Evolutionary conservation across 2,797 vertebrate species (phyloP).

Genomic region (Coilia nasus): DNA sequence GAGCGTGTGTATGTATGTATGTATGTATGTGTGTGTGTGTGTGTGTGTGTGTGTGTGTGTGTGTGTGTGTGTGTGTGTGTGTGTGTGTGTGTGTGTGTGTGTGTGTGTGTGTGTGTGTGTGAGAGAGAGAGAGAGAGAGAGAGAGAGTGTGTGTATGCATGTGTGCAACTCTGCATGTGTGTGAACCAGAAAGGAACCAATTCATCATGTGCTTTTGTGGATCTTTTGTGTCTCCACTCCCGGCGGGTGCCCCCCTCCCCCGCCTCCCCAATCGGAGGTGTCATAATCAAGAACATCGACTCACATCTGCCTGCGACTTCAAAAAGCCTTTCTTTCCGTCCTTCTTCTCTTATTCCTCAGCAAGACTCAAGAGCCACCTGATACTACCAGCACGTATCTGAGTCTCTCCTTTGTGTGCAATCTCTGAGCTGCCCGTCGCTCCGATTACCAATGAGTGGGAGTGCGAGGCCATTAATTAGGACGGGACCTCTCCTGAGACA

Average conservation of each 20-base stretch:
- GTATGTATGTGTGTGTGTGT: not conserved
- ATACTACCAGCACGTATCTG: not conserved
- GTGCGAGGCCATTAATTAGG: constrained; percentile 9
- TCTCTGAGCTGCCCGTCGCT: not conserved
- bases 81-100: not conserved
- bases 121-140: too few relatives aligned
- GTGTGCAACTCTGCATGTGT: too few relatives aligned
- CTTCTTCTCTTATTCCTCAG: not conserved
- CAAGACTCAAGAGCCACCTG: constrained; percentile 15
- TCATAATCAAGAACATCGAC: constrained; percentile 13
- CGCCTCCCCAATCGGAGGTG: not conserved
- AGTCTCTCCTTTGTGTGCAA: constrained; percentile 1
- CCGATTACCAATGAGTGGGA: constrained; percentile 5
- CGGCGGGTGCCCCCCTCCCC: not conserved
- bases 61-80: too few relatives aligned
- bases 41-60: not conserved
- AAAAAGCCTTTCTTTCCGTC: not conserved
- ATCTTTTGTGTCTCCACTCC: not conserved
- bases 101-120: not conserved
- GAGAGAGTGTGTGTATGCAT: not conserved
- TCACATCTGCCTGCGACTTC: not conserved
- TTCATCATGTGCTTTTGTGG: constrained; percentile 13
- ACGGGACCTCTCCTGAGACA: not conserved
- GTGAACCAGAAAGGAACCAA: not conserved
- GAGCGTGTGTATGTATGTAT: not conserved